Percentiles rank a stretch among this genome's conserved stretches.
These are phyloP conservation scores for Manis crassicaudata DNA, from an alignment of 2,797 vertebrate species.

Conservation along the genomic window DNA sequence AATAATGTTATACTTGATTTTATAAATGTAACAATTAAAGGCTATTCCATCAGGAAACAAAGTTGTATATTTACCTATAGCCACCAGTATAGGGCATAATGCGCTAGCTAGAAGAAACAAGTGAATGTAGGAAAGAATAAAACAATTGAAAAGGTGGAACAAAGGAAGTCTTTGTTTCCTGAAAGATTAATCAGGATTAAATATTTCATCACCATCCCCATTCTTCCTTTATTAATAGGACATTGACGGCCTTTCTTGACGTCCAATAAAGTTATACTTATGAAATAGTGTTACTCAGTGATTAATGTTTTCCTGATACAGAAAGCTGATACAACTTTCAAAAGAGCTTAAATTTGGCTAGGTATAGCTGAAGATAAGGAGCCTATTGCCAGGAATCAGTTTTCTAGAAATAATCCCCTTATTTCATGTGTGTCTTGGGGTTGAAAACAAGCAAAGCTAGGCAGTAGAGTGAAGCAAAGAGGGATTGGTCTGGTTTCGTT, in stretches of 20 bases:
- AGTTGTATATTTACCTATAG: background rate
- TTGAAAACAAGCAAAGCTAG: background rate
- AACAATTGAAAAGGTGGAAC: background rate
- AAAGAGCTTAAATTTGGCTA: background rate
- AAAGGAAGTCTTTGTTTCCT: background rate
- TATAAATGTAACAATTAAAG: background rate
- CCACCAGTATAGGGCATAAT: background rate
- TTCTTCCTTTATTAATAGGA: background rate
- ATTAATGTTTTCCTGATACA: background rate
- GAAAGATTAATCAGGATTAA: background rate
- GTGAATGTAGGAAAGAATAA: background rate
- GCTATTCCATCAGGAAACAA: background rate
- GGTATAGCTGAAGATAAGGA: background rate
- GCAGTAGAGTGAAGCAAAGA: background rate
- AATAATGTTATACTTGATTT: background rate
- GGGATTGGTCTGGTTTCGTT: background rate
- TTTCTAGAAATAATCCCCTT: background rate
- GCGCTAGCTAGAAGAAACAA: background rate
- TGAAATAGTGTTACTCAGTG: background rate
- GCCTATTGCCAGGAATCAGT: background rate
- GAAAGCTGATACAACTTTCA: background rate
- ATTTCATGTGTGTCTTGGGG: background rate
- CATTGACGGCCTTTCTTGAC: background rate
- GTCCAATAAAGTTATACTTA: background rate
- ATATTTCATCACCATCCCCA: background rate